phyloP scores from a whole-genome alignment of 1,140 invertebrate species.

The Brachionus plicatilis region DNA sequence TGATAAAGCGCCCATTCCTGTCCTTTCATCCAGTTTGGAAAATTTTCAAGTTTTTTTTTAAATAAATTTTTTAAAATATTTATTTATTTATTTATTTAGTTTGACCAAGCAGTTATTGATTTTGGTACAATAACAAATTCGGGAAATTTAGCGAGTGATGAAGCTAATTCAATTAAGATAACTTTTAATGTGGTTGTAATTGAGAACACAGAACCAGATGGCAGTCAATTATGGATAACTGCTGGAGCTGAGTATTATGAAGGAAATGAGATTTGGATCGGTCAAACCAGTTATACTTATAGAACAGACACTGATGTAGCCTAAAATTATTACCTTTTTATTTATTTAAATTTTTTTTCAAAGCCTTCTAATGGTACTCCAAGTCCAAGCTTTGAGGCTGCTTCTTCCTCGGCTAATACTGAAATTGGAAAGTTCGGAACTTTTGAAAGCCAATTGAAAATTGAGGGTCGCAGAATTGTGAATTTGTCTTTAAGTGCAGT shows the following conservation, averaged over 20 bases:
- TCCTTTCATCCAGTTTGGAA: slow-evolving; percentile 31
- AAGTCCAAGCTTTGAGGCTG: neutral
- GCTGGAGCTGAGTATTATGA: slow-evolving; percentile 57
- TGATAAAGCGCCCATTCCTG: neutral
- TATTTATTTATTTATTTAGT: slow-evolving; percentile 45
- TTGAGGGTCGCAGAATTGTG: neutral
- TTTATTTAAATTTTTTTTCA: neutral
- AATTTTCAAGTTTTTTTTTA: slow-evolving; percentile 25
- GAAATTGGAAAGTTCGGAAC: slow-evolving; percentile 24
- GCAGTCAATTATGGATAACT: slow-evolving; percentile 52
- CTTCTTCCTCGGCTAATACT: neutral
- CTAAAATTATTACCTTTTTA: neutral
- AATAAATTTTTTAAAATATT: slow-evolving; percentile 27
- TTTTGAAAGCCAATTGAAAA: neutral
- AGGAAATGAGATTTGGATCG: slow-evolving; percentile 56
- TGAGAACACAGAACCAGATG: slow-evolving; percentile 45
- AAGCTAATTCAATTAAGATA: slow-evolving; percentile 45
- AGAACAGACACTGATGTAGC: neutral
- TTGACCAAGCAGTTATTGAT: slow-evolving; percentile 54
- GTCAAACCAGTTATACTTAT: slow-evolving; percentile 48
- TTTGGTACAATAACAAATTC: slow-evolving; percentile 53
- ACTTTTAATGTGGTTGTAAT: slow-evolving; percentile 53
- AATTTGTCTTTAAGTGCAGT: neutral
- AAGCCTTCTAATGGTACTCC: neutral
- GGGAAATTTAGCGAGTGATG: neutral